Base-by-base conservation (phyloP, 2,888 invertebrate species). In the Hemaris fuciformis region DNA sequence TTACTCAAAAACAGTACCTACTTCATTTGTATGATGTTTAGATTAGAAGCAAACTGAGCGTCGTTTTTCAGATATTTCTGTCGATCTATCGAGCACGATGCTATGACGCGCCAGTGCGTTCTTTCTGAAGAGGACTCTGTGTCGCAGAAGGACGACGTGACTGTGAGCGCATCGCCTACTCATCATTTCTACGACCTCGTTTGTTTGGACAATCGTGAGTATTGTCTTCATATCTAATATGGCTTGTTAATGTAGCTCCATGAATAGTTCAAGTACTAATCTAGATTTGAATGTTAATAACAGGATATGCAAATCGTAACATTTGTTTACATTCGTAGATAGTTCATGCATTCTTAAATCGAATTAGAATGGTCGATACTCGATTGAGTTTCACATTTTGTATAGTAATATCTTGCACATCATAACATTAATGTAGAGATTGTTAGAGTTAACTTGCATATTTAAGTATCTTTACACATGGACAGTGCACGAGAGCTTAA, bases 41-140 rank as follows among this genome's bases (percentile, higher is more conserved):
- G 3, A 8, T 3, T 20, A 22, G 20, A 20, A 34, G 13, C 8
- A 43, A 46, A 15, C 13, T 18, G 10, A 8, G 13, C 6, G 15
- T 20, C 15, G 7, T 6, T 7, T 48, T 25, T 5, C 25, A 60
- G 95, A 80, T 95, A 96, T 82, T 97, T 97, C 77, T 98, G 98
- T 79, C 95, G 98, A 31, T 97, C 98, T 1, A 96, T 98, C 48
- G 97, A 97, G 81, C 98, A 96, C 79, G 97, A 98, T 77, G 97
- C 97, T 71, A 96, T 96, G 93, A 96, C 96, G 2, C 95, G 96
- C 61, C 96, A 96, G 75, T 98, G 98, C 76, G 96, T 97, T n/a
- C 93, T 98, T 45, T 97, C 97, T 0, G 98, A 98, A 85, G 98
- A 98, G 87, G 98, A 98, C 81, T 97, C 97, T 0, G 95, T 97